These are phyloP conservation scores for Ferrisia virgata DNA, from an alignment of 2,888 invertebrate species.

Conservation along the genomic window DNA sequence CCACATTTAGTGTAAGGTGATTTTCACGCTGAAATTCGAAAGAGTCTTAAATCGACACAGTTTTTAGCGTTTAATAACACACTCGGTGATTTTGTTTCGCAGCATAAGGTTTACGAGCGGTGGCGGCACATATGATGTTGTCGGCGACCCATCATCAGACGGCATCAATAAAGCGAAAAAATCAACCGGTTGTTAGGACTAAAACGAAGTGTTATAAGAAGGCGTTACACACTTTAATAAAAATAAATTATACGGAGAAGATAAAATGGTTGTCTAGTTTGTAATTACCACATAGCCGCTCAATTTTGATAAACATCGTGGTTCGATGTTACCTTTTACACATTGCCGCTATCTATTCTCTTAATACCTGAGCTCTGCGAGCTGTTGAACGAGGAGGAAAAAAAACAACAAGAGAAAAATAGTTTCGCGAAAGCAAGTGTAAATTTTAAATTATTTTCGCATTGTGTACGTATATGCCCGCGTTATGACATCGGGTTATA, in stretches of 20 bases:
- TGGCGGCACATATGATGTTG: constrained; percentile 25
- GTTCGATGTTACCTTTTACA: constrained; percentile 36
- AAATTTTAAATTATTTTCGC: constrained; percentile 26
- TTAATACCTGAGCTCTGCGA: background rate
- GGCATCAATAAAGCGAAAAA: constrained; percentile 29
- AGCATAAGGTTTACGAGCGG: constrained; percentile 30
- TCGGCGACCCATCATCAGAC: constrained; percentile 20
- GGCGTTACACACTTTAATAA: constrained; percentile 44
- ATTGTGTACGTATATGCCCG: background rate
- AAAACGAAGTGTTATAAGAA: constrained; percentile 45
- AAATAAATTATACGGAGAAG: constrained; percentile 42
- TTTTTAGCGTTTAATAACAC: background rate
- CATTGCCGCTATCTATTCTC: background rate
- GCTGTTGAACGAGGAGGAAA: background rate
- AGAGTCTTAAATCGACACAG: background rate
- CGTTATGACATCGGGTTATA: background rate
- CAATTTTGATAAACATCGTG: constrained; percentile 43
- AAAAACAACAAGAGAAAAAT: no score
- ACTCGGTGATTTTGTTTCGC: constrained; percentile 30
- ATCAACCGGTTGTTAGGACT: constrained; percentile 43
- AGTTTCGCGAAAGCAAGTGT: constrained; percentile 2
- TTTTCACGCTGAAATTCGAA: background rate
- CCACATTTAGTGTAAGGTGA: background rate
- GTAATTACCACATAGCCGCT: constrained; percentile 38
- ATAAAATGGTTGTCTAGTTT: constrained; percentile 40